Percentiles rank a stretch among this genome's conserved stretches.
These are phyloP conservation scores for Gnatocerus cornutus DNA, from an alignment of 2,888 invertebrate genomes.

Conservation along the genomic window DNA sequence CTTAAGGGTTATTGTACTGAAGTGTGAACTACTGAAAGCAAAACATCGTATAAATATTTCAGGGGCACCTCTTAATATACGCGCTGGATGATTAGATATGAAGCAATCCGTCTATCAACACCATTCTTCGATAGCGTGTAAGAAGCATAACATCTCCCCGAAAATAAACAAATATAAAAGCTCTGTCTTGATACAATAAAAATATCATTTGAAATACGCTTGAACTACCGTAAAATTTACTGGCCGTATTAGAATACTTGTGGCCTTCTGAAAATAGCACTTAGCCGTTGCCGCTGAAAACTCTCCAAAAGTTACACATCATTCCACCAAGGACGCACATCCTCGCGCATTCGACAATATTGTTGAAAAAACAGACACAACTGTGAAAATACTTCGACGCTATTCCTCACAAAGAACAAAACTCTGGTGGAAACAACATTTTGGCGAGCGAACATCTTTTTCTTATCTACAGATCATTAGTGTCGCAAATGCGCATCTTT, in stretches of 20 bases:
- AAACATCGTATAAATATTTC: slow-evolving; percentile 58
- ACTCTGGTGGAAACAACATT: slow-evolving; percentile 36
- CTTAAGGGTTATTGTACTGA: slow-evolving; percentile 59
- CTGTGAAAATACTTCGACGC: slow-evolving; percentile 1
- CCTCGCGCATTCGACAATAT: background rate
- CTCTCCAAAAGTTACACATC: slow-evolving; percentile 51
- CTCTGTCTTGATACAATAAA: slow-evolving; percentile 33
- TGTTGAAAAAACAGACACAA: slow-evolving; percentile 17
- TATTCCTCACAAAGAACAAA: background rate
- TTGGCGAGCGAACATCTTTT: slow-evolving; percentile 46
- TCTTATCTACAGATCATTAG: slow-evolving; percentile 55
- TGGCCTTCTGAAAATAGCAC: slow-evolving; percentile 63
- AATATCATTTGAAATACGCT: slow-evolving; percentile 36
- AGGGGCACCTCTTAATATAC: slow-evolving; percentile 54
- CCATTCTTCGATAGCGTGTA: slow-evolving; percentile 50
- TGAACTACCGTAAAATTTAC: slow-evolving; percentile 37
- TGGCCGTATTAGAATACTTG: slow-evolving; percentile 50
- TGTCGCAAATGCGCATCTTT: slow-evolving; percentile 59
- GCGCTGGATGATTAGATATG: slow-evolving; percentile 56
- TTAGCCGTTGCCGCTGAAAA: slow-evolving; percentile 54
- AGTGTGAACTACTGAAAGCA: slow-evolving; percentile 57
- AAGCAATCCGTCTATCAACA: slow-evolving; percentile 56
- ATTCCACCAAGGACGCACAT: slow-evolving; percentile 51
- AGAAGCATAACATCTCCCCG: slow-evolving; percentile 39
- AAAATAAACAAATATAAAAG: slow-evolving; percentile 44